Conservation (phyloP, 2,797 vertebrate genomes). For the Eulemur coronatus region DNA sequence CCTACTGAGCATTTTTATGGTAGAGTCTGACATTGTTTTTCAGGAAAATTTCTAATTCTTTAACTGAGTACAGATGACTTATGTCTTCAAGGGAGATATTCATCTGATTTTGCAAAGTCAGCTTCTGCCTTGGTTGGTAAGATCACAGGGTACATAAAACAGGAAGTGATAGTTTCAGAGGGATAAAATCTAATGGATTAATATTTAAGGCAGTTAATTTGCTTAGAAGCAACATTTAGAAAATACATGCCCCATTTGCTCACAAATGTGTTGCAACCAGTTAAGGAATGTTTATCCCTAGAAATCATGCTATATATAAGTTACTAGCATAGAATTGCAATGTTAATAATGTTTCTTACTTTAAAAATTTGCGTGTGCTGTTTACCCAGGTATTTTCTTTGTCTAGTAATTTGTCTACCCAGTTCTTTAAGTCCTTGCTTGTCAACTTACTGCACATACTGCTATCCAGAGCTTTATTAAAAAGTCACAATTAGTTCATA, state of each 20-base stretch:
- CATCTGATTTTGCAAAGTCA: neutral
- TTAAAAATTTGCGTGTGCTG: neutral
- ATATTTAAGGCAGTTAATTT: constrained; percentile 7
- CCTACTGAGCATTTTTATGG: neutral
- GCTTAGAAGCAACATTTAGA: constrained; percentile 20
- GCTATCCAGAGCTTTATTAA: constrained; percentile 4
- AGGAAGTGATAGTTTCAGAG: neutral
- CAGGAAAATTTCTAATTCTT: neutral
- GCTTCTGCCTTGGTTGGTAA: neutral
- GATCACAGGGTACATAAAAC: neutral
- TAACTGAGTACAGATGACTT: neutral
- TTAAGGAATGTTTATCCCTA: neutral
- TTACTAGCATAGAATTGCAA: neutral
- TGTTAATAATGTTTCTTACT: neutral
- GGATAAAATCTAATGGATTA: neutral
- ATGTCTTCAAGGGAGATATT: neutral
- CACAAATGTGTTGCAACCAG: neutral
- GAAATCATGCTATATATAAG: neutral
- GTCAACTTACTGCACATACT: neutral
- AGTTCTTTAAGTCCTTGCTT: neutral
- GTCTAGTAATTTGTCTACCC: neutral
- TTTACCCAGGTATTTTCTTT: neutral
- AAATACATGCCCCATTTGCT: neutral
- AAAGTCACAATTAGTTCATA: neutral
- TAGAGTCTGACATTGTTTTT: neutral